A percentile compares a stretch with the other conserved stretches of the same genome.
These are phyloP conservation scores for Pachydiplax longipennis DNA, from an alignment of 2,888 invertebrate genomes.

Conservation along the genomic window DNA sequence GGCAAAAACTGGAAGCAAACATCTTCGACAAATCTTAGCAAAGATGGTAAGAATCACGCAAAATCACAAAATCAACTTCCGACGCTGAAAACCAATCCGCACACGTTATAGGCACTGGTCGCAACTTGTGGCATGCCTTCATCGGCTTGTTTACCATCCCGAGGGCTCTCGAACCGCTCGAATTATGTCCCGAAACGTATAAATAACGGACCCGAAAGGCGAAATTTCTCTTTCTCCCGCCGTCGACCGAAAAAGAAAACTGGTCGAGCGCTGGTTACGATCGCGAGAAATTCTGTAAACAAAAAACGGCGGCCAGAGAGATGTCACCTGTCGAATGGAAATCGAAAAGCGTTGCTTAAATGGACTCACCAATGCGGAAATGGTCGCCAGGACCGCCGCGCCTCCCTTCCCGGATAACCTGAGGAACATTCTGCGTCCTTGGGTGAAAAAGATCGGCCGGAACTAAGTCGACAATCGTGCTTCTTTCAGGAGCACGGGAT, in stretches of 20 bases:
- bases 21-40: too few relatives aligned
- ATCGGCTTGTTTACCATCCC: neutral
- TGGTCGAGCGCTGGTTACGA: neutral
- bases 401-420: neutral
- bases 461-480: too few relatives aligned
- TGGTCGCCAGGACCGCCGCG: neutral
- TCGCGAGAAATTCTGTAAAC: neutral
- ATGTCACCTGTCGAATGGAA: too few relatives aligned
- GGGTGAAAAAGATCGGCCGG: too few relatives aligned
- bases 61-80: too few relatives aligned
- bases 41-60: too few relatives aligned
- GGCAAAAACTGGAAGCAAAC: too few relatives aligned
- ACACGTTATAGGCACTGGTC: too few relatives aligned
- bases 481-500: too few relatives aligned
- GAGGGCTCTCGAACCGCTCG: neutral
- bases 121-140: too few relatives aligned
- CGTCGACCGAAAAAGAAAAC: neutral
- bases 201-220: neutral
- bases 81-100: too few relatives aligned
- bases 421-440: too few relatives aligned
- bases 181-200: neutral
- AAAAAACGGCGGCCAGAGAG: neutral
- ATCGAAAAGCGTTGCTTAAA: neutral
- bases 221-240: neutral
- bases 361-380: neutral